Base-by-base conservation (phyloP, 1,140 invertebrate genomes). In the Drosophila insularis region DNA sequence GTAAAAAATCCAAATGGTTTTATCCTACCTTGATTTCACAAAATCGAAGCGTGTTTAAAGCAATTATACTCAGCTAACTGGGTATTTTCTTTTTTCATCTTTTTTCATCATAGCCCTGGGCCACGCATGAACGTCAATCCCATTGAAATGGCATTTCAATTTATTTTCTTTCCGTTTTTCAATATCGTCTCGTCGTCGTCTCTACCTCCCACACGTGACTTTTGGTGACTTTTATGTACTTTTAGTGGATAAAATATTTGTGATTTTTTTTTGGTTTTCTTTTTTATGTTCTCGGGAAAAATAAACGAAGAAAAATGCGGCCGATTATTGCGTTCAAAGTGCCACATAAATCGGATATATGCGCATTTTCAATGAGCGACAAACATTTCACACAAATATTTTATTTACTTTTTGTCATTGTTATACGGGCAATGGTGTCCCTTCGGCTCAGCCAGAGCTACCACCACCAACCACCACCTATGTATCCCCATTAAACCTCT, bases 261-360 rank as follows among this genome's bases (percentile, higher is more conserved):
- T 70, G 35, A 61, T 35, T 66, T 35, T 43, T 56, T 60, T 54
- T 64, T 55, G 43, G 43, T 37, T 64, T 53, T 63, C 39, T 53
- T 65, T 85, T 75, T 69, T 58, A 68, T 62, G 60, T 68, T 63
- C 43, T 32, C 13, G 5, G 13, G 2, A 4, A 13, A 13, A 13
- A 37, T 37, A 37, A 37, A 27, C 19, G 19, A 55, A 55, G 43
- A 62, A 72, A 75, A 74, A 74, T 75, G 73, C 40, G 64, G 71
- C 39, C 74, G 67, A 78, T 81, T 81, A 81, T 77, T 74, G 70
- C 56, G 61, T 56, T 66, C 66, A 59, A 39, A 78, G 74, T 82
- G 68, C 35, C 73, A 73, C 58, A 74, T 77, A 84, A 80, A 84
- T 82, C 65, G 65, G 37, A 78, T 71, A 65, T 71, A 64, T 81